Percentiles rank a stretch among this genome's conserved stretches.
phyloP scores from a whole-genome alignment of 2,888 invertebrate species.

The Acronicta psi region DNA sequence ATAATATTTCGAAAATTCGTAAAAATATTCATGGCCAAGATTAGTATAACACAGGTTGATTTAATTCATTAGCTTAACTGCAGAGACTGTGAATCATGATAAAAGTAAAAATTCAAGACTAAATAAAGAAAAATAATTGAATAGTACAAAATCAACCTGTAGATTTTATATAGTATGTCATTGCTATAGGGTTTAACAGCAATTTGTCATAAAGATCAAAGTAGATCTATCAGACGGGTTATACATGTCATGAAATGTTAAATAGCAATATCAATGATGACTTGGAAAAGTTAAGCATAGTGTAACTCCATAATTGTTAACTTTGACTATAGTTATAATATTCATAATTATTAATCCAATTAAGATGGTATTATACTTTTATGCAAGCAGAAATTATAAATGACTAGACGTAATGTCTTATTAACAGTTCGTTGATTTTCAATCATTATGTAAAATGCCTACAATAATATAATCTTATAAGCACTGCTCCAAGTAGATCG shows the following conservation, averaged over 20 bases:
- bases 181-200: constrained; percentile 11
- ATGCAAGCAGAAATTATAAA: constrained; percentile 72
- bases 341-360: constrained; percentile 48
- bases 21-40: constrained; percentile 47
- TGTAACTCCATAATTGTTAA: constrained; percentile 43
- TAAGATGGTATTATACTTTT: constrained; percentile 54
- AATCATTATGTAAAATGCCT: constrained; percentile 70
- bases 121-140: no score
- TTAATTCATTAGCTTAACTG: background rate
- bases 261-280: constrained; percentile 42
- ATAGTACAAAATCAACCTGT: background rate
- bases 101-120: no score
- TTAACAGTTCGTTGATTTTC: constrained; percentile 82
- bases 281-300: constrained; percentile 45
- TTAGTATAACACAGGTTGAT: constrained; percentile 3
- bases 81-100: background rate
- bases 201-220: constrained; percentile 31
- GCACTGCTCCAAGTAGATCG: constrained; percentile 66
- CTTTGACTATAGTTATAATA: constrained; percentile 49
- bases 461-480: constrained; percentile 59
- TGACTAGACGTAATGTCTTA: constrained; percentile 83
- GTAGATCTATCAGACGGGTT: constrained; percentile 20
- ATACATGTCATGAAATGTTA: constrained; percentile 36
- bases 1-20: constrained; percentile 36
- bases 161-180: constrained; percentile 5